Conservation (phyloP, 2,888 invertebrate species). For the Pseudococcus jackbeardsleyi region DNA sequence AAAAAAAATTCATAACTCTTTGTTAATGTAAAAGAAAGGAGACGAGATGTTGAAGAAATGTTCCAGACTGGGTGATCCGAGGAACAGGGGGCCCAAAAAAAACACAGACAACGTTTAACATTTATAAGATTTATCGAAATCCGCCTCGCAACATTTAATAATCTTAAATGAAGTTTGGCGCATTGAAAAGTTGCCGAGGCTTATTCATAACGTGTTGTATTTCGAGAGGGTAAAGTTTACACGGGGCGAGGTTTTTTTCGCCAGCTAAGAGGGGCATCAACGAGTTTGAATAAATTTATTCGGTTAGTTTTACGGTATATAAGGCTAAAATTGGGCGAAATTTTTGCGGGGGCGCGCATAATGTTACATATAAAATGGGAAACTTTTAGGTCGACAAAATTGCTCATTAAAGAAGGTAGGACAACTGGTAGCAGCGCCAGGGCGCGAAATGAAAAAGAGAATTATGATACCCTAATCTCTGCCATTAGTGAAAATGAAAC, state of each 20-base stretch:
- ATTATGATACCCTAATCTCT: conserved; percentile 50
- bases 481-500: conserved; percentile 54
- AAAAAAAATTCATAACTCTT: conserved; percentile 33
- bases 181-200: conserved; percentile 17
- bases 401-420: conserved; percentile 55
- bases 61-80: background rate
- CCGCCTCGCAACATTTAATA: conserved; percentile 50
- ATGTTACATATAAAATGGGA: conserved; percentile 51
- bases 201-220: conserved; percentile 40
- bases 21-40: background rate
- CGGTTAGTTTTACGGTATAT: conserved; percentile 5
- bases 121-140: conserved; percentile 47
- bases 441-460: conserved; percentile 53
- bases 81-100: background rate
- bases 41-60: conserved; percentile 15
- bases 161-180: conserved; percentile 49
- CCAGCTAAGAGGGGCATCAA: background rate
- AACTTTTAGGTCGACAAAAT: conserved; percentile 50
- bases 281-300: conserved; percentile 52
- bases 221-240: conserved; percentile 43
- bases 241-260: background rate
- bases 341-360: conserved; percentile 23
- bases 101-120: conserved; percentile 37
- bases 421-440: conserved; percentile 10
- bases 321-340: conserved; percentile 13